A percentile compares a stretch with the other conserved stretches of the same genome.
Conservation (phyloP, 2,797 vertebrate species). For the Myotis pilosus region DNA sequence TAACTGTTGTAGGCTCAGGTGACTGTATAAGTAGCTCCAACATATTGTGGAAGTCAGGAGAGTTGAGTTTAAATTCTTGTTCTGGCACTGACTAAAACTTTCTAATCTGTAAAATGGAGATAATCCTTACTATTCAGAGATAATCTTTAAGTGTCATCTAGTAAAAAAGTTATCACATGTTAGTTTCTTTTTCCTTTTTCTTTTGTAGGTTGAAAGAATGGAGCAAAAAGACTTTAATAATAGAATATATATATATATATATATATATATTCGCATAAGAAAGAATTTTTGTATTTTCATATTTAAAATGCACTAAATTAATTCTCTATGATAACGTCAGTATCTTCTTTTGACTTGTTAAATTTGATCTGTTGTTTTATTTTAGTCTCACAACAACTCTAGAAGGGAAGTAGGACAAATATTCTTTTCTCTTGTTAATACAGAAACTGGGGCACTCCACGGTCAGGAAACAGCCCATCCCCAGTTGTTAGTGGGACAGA, state of each 20-base stretch:
- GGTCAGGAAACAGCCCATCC: neutral
- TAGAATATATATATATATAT: neutral
- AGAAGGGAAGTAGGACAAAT: constrained; percentile 59
- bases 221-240: neutral
- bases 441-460: constrained; percentile 57
- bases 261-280: neutral
- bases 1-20: neutral
- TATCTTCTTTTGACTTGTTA: neutral
- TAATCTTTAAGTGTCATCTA: neutral
- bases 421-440: constrained; percentile 40
- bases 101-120: neutral
- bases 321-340: neutral
- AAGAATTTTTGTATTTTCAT: constrained; percentile 11
- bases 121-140: neutral
- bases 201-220: neutral
- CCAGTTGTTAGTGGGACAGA: neutral
- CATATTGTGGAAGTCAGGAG: neutral
- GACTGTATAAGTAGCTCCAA: neutral
- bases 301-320: neutral
- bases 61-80: neutral
- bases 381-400: constrained; percentile 39
- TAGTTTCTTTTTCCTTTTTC: neutral
- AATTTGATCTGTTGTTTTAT: neutral
- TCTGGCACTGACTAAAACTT: neutral
- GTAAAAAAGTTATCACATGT: neutral